Conservation (phyloP, 2,888 invertebrate species). For the Epistrophe eligans region DNA sequence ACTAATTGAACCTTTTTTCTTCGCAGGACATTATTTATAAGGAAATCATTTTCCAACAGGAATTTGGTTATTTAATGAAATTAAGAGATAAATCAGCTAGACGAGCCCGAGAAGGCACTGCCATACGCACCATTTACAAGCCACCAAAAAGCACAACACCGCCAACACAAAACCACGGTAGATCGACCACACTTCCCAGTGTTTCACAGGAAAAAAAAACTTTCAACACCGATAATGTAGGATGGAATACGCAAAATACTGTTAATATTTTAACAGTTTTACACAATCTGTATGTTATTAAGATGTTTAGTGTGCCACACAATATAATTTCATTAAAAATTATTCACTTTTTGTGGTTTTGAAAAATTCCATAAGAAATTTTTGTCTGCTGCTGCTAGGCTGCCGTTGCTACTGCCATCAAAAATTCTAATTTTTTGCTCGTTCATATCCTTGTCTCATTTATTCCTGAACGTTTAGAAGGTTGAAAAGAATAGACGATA, state of each 20-base stretch:
- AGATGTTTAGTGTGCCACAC: conserved; percentile 7
- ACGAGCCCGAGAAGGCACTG: neutral
- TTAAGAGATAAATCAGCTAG: conserved; percentile 12
- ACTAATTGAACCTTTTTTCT: conserved; percentile 6
- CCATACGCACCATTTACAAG: conserved; percentile 56
- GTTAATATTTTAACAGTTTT: conserved; percentile 36
- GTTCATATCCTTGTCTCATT: conserved; percentile 50
- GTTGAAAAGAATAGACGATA: conserved; percentile 53
- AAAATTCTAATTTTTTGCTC: conserved; percentile 59
- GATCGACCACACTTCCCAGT: conserved; percentile 56
- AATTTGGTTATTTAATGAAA: conserved; percentile 18
- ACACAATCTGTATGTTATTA: conserved; percentile 31
- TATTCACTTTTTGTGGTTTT: conserved; percentile 55
- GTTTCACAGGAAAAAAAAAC: conserved; percentile 5
- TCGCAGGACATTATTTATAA: conserved; percentile 1
- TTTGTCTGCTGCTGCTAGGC: conserved; percentile 71
- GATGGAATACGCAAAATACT: conserved; percentile 33
- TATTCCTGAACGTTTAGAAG: conserved; percentile 22
- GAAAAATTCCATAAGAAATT: conserved; percentile 52
- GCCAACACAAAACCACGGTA: conserved; percentile 62
- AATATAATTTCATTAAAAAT: conserved; percentile 40
- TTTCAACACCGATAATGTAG: conserved; percentile 24
- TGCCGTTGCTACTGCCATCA: conserved; percentile 71
- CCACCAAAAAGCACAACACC: conserved; percentile 41
- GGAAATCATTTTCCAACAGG: conserved; percentile 11